phyloP scores from a whole-genome alignment of 2,113 vertebrate genomes.

The Eurypyga helias region DNA sequence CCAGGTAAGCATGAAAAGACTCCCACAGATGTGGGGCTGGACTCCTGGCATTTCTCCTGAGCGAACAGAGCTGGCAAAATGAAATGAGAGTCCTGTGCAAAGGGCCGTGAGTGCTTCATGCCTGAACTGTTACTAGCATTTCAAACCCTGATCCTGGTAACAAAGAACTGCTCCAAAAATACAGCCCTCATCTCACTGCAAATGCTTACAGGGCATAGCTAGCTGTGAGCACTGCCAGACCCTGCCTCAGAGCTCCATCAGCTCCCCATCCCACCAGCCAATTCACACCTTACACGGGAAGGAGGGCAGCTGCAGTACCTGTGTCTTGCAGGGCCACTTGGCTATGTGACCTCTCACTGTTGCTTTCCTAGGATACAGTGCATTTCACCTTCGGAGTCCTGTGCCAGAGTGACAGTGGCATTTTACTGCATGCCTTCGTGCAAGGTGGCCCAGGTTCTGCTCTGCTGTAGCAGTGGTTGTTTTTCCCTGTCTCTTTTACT shows the following conservation, averaged over 20 bases:
- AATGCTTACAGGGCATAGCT: neutral
- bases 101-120: neutral
- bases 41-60: neutral
- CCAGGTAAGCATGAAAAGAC: neutral
- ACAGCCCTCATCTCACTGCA: neutral
- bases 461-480: neutral
- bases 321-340: neutral
- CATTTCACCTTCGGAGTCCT: neutral
- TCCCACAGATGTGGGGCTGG: neutral
- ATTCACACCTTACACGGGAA: accelerated
- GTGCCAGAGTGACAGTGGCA: neutral
- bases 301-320: neutral
- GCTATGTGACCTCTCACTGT: neutral
- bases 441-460: neutral
- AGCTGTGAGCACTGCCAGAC: neutral
- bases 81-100: neutral
- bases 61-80: neutral
- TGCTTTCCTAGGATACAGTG: neutral
- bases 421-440: neutral
- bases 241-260: neutral
- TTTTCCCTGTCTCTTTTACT: neutral
- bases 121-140: neutral
- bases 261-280: neutral
- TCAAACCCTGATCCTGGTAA: neutral
- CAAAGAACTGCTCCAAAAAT: neutral